Percentiles rank a stretch among this genome's conserved stretches.
phyloP scores from a whole-genome alignment of 1,140 invertebrate genomes.

The Brachionus sp. region DNA sequence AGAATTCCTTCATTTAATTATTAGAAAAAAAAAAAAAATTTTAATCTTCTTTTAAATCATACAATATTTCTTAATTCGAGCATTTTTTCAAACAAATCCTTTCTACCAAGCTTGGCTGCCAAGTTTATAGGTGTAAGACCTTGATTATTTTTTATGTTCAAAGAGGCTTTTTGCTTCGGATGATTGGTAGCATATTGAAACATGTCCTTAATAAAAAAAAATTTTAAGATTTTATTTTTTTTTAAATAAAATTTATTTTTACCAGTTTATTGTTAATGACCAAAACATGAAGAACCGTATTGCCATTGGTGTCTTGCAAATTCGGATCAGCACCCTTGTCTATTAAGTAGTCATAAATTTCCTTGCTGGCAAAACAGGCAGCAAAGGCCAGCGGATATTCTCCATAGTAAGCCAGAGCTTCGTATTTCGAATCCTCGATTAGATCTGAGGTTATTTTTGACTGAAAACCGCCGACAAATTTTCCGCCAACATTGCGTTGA shows the following conservation, averaged over 20 bases:
- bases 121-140: conserved; percentile 89
- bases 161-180: conserved; percentile 80
- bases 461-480: conserved; percentile 69
- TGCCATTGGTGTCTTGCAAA: conserved; percentile 68
- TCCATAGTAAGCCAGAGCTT: conserved; percentile 83
- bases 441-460: conserved; percentile 58
- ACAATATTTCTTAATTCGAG: conserved; percentile 81
- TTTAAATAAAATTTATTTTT: conserved; percentile 51
- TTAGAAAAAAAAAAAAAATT: background rate
- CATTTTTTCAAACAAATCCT: conserved; percentile 94
- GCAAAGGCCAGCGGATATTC: conserved; percentile 95
- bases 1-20: conserved; percentile 70
- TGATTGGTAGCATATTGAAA: conserved; percentile 93
- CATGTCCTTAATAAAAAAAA: conserved; percentile 80
- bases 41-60: conserved; percentile 46
- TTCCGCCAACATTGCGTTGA: conserved; percentile 79
- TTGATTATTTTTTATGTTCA: conserved; percentile 72
- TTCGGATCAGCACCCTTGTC: conserved; percentile 88
- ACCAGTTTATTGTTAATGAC: conserved; percentile 93
- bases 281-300: conserved; percentile 96
- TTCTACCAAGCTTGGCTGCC: conserved; percentile 88
- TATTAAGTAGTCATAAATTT: conserved; percentile 90
- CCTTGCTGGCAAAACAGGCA: conserved; percentile 89
- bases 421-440: conserved; percentile 7
- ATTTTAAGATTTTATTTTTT: no score